A percentile compares a stretch with the other conserved stretches of the same genome.
Evolutionary conservation across 1,140 invertebrate species (phyloP).

Genomic region (Rhopalosiphum maidis): DNA sequence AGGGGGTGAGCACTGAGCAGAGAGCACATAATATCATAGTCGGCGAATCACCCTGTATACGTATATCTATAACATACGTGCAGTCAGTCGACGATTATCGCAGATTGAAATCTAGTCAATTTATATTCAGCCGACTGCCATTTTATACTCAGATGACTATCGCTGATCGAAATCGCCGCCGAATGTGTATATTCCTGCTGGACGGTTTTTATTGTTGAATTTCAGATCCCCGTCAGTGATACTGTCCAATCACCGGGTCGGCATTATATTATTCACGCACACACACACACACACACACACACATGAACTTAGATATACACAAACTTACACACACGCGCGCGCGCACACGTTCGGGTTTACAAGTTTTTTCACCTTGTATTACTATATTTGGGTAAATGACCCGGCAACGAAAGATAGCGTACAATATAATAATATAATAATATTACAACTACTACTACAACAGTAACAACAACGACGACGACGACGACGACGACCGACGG

Average conservation of each 20-base stretch:
- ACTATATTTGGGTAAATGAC: constrained; percentile 33
- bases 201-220: constrained; percentile 40
- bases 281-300: not conserved
- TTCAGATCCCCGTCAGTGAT: constrained; percentile 31
- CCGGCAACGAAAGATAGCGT: constrained; percentile 1
- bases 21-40: too few species aligned
- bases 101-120: constrained; percentile 44
- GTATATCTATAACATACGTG: too few species aligned
- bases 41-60: too few species aligned
- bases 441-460: not conserved
- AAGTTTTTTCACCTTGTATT: constrained; percentile 32
- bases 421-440: not conserved
- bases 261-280: not conserved
- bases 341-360: not conserved
- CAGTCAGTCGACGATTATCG: constrained; percentile 33
- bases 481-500: not conserved
- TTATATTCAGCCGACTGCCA: constrained; percentile 42
- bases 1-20: too few species aligned
- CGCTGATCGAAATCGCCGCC: constrained; percentile 36
- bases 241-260: not conserved
- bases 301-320: not conserved
- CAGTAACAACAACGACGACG: not conserved
- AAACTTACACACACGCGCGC: not conserved
- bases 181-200: not conserved
- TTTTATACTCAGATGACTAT: constrained; percentile 34